A percentile compares a stretch with the other conserved stretches of the same genome.
Conservation (phyloP, 2,797 vertebrate species). For the Melanotaenia maccullochi region DNA sequence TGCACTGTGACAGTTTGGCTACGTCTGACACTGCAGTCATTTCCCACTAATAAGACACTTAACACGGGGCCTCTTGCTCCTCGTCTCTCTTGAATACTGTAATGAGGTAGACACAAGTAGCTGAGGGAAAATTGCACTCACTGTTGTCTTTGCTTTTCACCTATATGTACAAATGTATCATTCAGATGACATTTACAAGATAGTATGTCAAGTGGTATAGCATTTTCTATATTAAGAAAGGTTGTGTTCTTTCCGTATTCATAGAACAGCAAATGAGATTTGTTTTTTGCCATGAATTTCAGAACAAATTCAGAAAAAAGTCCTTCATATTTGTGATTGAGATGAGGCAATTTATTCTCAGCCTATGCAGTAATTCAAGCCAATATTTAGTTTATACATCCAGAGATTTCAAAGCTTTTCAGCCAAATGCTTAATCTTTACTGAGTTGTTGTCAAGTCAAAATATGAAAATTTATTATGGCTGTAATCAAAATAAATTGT, state of each 20-base stretch:
- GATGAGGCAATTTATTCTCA: slow-evolving; percentile 26
- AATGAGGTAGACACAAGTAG: slow-evolving; percentile 70
- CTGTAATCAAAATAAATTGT: slow-evolving; percentile 5
- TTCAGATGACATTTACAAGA: slow-evolving; percentile 47
- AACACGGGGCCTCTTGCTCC: slow-evolving; percentile 76
- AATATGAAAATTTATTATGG: slow-evolving; percentile 11
- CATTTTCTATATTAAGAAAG: slow-evolving; percentile 16
- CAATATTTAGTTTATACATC: slow-evolving; percentile 17
- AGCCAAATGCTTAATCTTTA: slow-evolving; percentile 10
- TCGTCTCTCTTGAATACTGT: slow-evolving; percentile 65
- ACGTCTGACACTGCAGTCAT: slow-evolving; percentile 75
- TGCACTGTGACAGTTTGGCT: slow-evolving; percentile 74
- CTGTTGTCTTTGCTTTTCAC: slow-evolving; percentile 71
- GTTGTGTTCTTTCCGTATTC: slow-evolving; percentile 12
- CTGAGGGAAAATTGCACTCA: slow-evolving; percentile 66
- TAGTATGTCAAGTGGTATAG: slow-evolving; percentile 23
- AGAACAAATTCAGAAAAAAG: neutral
- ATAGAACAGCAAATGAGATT: slow-evolving; percentile 8
- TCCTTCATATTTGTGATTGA: slow-evolving; percentile 33
- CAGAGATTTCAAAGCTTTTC: slow-evolving; percentile 16
- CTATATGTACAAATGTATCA: slow-evolving; percentile 62
- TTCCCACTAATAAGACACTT: slow-evolving; percentile 85
- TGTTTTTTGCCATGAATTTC: neutral
- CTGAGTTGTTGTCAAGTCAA: slow-evolving; percentile 14
- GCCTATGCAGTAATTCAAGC: slow-evolving; percentile 10